A percentile compares a stretch with the other conserved stretches of the same genome.
These are phyloP conservation scores for Eretmochelys imbricata DNA, from an alignment of 2,113 vertebrate genomes.

Conservation along the genomic window DNA sequence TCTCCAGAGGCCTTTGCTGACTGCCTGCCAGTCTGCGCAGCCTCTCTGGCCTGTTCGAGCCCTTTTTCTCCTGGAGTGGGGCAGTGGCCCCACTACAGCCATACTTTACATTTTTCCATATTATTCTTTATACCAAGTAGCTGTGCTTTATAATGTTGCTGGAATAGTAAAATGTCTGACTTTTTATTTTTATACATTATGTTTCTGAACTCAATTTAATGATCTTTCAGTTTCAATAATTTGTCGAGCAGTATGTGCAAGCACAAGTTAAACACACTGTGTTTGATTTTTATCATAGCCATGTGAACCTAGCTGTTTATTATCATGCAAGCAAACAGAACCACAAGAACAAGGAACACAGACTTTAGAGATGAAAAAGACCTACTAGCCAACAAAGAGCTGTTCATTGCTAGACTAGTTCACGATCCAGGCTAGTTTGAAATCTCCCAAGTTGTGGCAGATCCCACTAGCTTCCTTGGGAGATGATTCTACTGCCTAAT, in stretches of 20 bases:
- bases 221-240: not conserved
- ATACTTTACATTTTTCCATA: not conserved
- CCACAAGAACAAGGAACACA: not conserved
- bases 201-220: not conserved
- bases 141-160: not conserved
- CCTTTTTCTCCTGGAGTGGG: too few relatives aligned
- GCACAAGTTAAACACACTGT: rapidly evolving
- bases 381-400: not conserved
- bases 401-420: not conserved
- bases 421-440: not conserved
- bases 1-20: too few relatives aligned
- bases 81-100: too few relatives aligned
- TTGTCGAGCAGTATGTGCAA: not conserved
- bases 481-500: not conserved
- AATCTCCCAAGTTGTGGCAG: not conserved
- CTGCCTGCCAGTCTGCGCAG: too few relatives aligned
- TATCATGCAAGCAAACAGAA: not conserved
- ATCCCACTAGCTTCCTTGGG: not conserved
- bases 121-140: not conserved
- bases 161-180: not conserved
- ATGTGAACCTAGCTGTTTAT: rapidly evolving
- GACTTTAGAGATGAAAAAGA: not conserved
- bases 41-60: too few relatives aligned
- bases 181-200: not conserved
- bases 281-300: not conserved